Evolutionary conservation across 2,888 invertebrate genomes (phyloP), one percentile per base, ranked within the genome.

Genomic region (Listrodromus nycthemerus): DNA sequence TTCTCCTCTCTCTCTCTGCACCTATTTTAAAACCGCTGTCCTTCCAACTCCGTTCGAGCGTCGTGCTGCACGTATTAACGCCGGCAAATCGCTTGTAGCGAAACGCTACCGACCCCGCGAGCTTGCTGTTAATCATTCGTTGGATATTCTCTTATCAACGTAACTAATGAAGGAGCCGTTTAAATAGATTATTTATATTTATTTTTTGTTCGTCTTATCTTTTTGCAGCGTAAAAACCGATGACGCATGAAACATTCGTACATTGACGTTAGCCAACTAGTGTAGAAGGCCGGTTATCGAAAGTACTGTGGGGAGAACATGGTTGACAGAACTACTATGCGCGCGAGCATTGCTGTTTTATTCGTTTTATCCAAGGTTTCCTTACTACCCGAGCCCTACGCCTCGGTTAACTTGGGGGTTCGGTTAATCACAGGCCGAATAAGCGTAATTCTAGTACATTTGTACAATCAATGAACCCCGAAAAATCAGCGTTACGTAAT

Each of bases 1-100:
- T 27, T n/a, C 69, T 37, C 65, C 41, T 41, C 41, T 24, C 50
- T 74, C 58, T 33, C 76, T 78, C 52, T 52, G 76, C 84, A 73
- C 75, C 91, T 93, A 93, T 93, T 93, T 93, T 93, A 92, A 92
- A 92, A 92, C 92, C 87, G 81, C 92, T 91, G 92, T 92, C 92
- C 92, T 92, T 92, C 92, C 90, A 90, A 92, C 88, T 87, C 87
- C 85, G 83, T 87, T 86, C 87, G 87, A 86, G 83, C 86, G 75
- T 66, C 24, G 41, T 74, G 67, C 27, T 58, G 58, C 67, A 70
- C 66, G 45, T 65, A 76, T 50, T 66, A 69, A 63, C 83, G 66
- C 76, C 82, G 76, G 78, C 80, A 55, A 80, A 85, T 71, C 55
- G 75, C 75, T 79, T 78, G 70, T 27, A 41, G 67, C 73, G 48